phyloP scores from a whole-genome alignment of 2,888 invertebrate species.

The Aphidoletes aphidimyza region DNA sequence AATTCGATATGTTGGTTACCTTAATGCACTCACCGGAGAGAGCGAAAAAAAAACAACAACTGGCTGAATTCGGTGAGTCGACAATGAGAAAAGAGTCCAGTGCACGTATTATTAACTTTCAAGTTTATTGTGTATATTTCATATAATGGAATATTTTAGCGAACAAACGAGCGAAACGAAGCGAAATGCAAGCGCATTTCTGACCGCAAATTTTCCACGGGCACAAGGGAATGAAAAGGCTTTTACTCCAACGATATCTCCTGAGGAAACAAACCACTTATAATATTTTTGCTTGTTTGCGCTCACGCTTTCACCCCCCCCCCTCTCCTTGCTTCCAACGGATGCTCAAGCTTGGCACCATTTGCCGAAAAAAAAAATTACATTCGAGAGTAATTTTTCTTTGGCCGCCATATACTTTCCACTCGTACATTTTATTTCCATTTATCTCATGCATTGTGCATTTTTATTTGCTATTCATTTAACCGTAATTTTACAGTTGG shows the following conservation, averaged over 20 bases:
- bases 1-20: background rate
- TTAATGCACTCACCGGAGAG: conserved; percentile 22
- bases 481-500: conserved; percentile 20
- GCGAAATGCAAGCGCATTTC: conserved; percentile 2
- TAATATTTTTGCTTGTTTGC: background rate
- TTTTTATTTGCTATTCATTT: conserved; percentile 49
- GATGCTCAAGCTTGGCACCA: background rate
- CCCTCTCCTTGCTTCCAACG: background rate
- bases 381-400: conserved; percentile 45
- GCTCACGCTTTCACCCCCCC: background rate
- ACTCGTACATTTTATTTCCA: background rate
- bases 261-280: conserved; percentile 44
- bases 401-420: background rate
- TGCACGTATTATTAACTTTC: conserved; percentile 32
- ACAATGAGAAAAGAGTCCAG: background rate
- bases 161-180: too few relatives aligned
- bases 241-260: conserved; percentile 22
- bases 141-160: background rate
- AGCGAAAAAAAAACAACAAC: too few relatives aligned
- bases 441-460: conserved; percentile 25
- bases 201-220: conserved; percentile 4
- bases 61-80: conserved; percentile 1
- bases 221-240: background rate
- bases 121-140: conserved; percentile 18
- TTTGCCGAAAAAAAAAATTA: background rate